Base-by-base conservation (phyloP, 2,888 invertebrate genomes). In the Galerucella calmariensis region DNA sequence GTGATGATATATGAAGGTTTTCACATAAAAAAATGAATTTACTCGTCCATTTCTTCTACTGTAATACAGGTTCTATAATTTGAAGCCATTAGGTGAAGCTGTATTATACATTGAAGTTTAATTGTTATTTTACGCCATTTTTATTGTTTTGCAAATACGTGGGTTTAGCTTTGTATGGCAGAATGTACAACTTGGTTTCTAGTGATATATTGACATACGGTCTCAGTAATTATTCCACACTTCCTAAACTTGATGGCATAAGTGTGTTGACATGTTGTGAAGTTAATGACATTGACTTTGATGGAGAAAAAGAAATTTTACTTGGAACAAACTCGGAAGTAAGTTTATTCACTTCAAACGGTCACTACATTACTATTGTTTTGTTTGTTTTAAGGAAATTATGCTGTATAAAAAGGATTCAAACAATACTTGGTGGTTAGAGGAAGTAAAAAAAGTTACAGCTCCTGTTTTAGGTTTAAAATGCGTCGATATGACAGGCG, bases 241-340 rank as follows among this genome's bases (percentile, higher is more conserved):
- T 91, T 59, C 85, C 86, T 48, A 86, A 88, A 59, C 91, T 90
- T 80, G 90, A 92, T 78, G 85, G 87, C 58, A 90, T 88, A 78
- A 92, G 92, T 83, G 88, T 90, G 75, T 89, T 91, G 53, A 86
- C 92, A n/a, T 91, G 91, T 80, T 89, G 90, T 48, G 90, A 90
- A 82, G 88, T 92, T 12, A 91, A 91, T 8, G 94, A 94, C 85
- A 88, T 94, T 68, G 92, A 94, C 85, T 91, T 93, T 88, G 93
- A 94, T 86, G 92, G 92, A 1, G 85, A 88, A 72, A 90, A 91
- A 81, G 94, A 94, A 87, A 90, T 94, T 73, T 82, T 94, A 27
- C 85, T 94, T 51, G 93, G 94, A 71, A 93, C 91, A 11, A 93
- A 92, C 85, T 91, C 91, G 51, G 91, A 92, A 85, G 91, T 90